These are phyloP conservation scores for Bergia puertoricense DNA, from an alignment of 92 coral and sea anemone genomes.

Conservation along the genomic window DNA sequence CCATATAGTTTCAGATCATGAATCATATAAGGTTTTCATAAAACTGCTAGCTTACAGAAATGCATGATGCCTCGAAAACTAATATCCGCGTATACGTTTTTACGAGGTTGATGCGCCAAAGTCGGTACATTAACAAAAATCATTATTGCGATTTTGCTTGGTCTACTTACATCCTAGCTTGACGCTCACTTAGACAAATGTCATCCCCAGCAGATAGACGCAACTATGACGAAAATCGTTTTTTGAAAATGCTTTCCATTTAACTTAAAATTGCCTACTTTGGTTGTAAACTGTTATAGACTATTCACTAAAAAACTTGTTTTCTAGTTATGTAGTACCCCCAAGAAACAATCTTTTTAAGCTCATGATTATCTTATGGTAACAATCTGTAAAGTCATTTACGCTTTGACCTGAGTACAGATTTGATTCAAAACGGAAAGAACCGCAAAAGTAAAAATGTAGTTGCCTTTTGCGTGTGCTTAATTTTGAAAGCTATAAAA, in stretches of 20 bases:
- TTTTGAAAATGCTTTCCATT: not conserved
- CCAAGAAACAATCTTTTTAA: too few relatives aligned
- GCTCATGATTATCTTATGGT: not conserved
- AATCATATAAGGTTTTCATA: too few relatives aligned
- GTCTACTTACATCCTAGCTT: not conserved
- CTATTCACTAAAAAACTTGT: not conserved
- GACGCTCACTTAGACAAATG: not conserved
- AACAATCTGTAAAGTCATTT: not conserved
- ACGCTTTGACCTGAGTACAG: not conserved
- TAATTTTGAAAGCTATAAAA: too few relatives aligned
- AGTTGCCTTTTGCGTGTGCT: not conserved
- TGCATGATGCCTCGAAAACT: too few relatives aligned
- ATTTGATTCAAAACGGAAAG: not conserved
- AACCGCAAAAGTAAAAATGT: not conserved
- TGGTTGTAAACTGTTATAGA: too few relatives aligned
- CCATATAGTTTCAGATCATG: too few relatives aligned
- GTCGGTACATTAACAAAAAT: not conserved
- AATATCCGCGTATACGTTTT: not conserved
- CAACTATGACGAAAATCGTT: too few relatives aligned
- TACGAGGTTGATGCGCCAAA: not conserved
- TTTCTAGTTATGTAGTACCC: not conserved
- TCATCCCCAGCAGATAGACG: not conserved
- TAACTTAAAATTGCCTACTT: not conserved
- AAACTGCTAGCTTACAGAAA: too few relatives aligned
- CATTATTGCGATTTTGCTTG: not conserved